Base-by-base conservation (phyloP, 1,140 invertebrate genomes). In the Grapholita molesta region DNA sequence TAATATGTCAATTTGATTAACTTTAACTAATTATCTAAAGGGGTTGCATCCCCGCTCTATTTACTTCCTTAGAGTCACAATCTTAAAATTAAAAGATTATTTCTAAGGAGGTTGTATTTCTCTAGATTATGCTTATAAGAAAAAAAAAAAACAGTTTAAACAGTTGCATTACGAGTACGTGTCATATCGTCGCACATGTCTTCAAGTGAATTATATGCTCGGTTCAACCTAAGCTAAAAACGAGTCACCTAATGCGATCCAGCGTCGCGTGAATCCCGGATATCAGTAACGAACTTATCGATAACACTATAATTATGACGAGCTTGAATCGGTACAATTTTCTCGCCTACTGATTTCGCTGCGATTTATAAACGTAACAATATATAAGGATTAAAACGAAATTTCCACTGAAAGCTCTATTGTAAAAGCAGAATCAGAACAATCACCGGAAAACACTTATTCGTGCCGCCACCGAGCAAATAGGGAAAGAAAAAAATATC, bases 401-500 rank as follows among this genome's bases (percentile, higher is more conserved):
- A 5, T 42, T 42, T 80, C 71, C 38, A 52, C 65, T 52, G 33
- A 76, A 71, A 74, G 76, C 72, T 73, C 4, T 70, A 83, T 82
- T 76, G 73, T 67, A 24, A 38, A 75, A 64, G 78, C 74, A 72
- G 69, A 76, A 79, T 79, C 66, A 83, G 82, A 86, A 85, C 82
- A 89, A 86, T 86, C 80, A 85, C 83, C 82, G 76, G 75, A 84
- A 82, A 83, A 78, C 77, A 73, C 73, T 81, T 79, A 88, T 83
- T 76, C 76, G 55, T 83, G 79, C 80, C 70, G 64, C 68, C 73
- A 72, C 73, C 71, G 65, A 76, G 74, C 75, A 83, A 84, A 85
- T 77, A 77, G 74, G 70, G 78, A 83, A 84, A 82, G 82, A 86
- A 89, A 87, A 82, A 89, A 90, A 89, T 88, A 89, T 86, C 79